Percentiles rank a stretch among this genome's conserved stretches.
Conservation (phyloP, 1,140 invertebrate genomes). For the Meloidogyne floridensis region DNA sequence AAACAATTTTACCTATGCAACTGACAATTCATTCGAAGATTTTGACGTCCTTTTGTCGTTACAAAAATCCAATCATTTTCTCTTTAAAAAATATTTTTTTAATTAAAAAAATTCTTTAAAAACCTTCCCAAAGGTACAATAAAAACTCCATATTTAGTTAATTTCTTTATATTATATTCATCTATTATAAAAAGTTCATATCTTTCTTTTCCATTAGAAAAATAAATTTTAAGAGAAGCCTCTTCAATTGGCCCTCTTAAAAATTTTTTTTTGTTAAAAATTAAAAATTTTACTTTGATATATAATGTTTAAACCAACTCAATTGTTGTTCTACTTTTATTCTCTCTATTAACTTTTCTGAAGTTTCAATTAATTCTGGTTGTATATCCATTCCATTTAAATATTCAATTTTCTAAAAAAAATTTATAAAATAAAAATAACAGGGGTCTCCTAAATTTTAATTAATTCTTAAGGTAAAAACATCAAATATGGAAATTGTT, state of each 20-base stretch:
- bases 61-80: slow-evolving; percentile 59
- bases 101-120: background rate
- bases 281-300: slow-evolving; percentile 23
- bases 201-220: slow-evolving; percentile 37
- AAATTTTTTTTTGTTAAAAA: background rate
- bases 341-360: slow-evolving; percentile 37
- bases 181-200: slow-evolving; percentile 53
- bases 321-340: slow-evolving; percentile 49
- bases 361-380: slow-evolving; percentile 27
- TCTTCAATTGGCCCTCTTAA: slow-evolving; percentile 49
- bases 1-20: slow-evolving; percentile 40
- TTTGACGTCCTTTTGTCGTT: slow-evolving; percentile 52
- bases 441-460: no score
- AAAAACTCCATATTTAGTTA: slow-evolving; percentile 51
- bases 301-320: slow-evolving; percentile 49
- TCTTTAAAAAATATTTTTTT: slow-evolving; percentile 27
- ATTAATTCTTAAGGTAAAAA: no score
- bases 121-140: slow-evolving; percentile 57
- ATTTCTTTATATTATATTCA: slow-evolving; percentile 33
- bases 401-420: slow-evolving; percentile 36
- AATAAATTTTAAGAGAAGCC: slow-evolving; percentile 41
- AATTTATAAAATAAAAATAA: no score
- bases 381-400: slow-evolving; percentile 1
- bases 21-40: slow-evolving; percentile 48
- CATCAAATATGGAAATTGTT: no score